phyloP scores from a whole-genome alignment of 2,113 vertebrate genomes.

The Ovis aries region ARS-UI_Ramb_v3.0 NC_056055.1:110587001-110587500 shows the following conservation, averaged over 20 bases:
- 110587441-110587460: neutral
- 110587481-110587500: neutral
- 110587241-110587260: neutral
- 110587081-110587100: neutral
- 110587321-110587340: neutral
- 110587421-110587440: neutral
- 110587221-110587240: neutral
- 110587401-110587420: neutral
- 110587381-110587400: rapidly evolving
- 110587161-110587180: neutral
- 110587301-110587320: neutral
- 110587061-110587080: neutral
- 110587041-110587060: neutral
- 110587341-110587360: neutral
- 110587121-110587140: neutral
- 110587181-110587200: neutral
- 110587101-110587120: neutral
- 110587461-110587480: neutral
- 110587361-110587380: neutral
- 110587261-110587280: neutral
- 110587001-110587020: neutral
- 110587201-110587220: rapidly evolving
- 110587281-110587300: neutral
- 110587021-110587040: neutral
- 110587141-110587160: neutral